Evolutionary conservation across 2,888 invertebrate genomes (phyloP).

Genomic region (Chalcis sispes): DNA sequence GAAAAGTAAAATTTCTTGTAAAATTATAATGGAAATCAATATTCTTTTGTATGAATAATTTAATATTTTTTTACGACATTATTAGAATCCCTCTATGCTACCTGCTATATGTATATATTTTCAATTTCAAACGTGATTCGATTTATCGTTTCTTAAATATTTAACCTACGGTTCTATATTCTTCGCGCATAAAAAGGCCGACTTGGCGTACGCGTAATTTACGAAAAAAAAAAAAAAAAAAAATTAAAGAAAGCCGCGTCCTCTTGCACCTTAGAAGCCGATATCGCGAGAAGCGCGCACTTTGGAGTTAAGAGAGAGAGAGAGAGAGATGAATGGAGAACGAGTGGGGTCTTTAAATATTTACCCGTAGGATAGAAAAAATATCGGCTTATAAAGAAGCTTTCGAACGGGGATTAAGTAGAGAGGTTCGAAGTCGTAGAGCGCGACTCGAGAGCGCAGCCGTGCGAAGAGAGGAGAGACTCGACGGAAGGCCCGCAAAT

Average conservation of each 20-base stretch:
- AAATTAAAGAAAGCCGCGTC: background rate
- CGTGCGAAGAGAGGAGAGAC: slow-evolving; percentile 35
- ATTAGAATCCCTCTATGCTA: background rate
- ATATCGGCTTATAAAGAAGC: slow-evolving; percentile 32
- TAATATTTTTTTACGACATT: background rate
- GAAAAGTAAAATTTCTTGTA: slow-evolving; percentile 31
- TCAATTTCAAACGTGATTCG: slow-evolving; percentile 1
- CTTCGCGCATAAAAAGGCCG: too few relatives aligned
- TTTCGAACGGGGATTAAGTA: slow-evolving; percentile 18
- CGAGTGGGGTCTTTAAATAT: slow-evolving; percentile 22
- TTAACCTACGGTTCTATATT: too few relatives aligned
- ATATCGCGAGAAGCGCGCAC: too few relatives aligned
- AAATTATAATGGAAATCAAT: slow-evolving; percentile 27
- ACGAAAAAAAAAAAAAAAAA: too few relatives aligned
- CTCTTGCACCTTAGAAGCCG: too few relatives aligned
- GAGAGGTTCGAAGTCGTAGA: background rate
- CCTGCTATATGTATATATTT: background rate
- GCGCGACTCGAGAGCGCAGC: background rate
- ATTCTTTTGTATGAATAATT: slow-evolving; percentile 43
- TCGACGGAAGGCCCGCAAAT: slow-evolving; percentile 62
- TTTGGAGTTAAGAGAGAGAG: too few relatives aligned
- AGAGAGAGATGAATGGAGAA: background rate
- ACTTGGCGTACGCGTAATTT: too few relatives aligned
- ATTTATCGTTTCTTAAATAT: slow-evolving; percentile 5
- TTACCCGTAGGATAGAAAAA: slow-evolving; percentile 29